A percentile compares a stretch with the other conserved stretches of the same genome.
Evolutionary conservation across 2,113 vertebrate species (phyloP).

Genomic region (Misgurnus anguillicaudatus): DNA sequence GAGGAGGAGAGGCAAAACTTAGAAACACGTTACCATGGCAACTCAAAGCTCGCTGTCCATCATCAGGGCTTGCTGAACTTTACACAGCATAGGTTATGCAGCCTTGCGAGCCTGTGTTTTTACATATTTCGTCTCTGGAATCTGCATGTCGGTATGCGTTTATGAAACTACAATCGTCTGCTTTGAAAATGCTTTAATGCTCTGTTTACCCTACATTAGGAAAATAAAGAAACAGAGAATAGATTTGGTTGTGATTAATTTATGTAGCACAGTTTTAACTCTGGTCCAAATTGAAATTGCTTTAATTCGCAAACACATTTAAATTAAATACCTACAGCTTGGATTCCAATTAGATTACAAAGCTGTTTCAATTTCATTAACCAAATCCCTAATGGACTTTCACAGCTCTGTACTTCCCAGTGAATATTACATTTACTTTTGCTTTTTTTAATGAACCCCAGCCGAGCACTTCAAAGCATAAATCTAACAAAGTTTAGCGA

Average conservation of each 20-base stretch:
- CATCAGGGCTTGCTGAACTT: constrained; percentile 1
- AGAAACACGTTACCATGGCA: constrained; percentile 12
- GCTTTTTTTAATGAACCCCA: constrained; percentile 58
- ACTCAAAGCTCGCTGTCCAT: background rate
- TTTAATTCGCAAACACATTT: constrained; percentile 74
- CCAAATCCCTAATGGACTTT: constrained; percentile 70
- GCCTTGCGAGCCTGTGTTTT: background rate
- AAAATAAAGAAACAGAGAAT: background rate
- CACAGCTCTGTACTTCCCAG: constrained; percentile 68
- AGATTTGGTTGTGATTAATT: constrained; percentile 55
- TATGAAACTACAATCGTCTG: too few relatives aligned
- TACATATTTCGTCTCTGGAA: constrained; percentile 27
- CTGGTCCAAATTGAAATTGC: constrained; percentile 73
- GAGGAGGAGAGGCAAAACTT: background rate
- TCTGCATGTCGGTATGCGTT: too few relatives aligned
- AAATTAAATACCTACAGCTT: constrained; percentile 79
- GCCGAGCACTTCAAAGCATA: constrained; percentile 28
- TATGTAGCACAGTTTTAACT: constrained; percentile 71
- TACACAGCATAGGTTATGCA: background rate
- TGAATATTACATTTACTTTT: constrained; percentile 70
- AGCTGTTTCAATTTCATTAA: constrained; percentile 77
- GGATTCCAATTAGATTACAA: constrained; percentile 80
- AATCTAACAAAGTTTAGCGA: too few relatives aligned
- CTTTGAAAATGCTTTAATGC: background rate
- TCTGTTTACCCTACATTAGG: background rate